A percentile compares a stretch with the other conserved stretches of the same genome.
These are phyloP conservation scores for Agelas oroides DNA, from an alignment of 37 sponge, comb jelly and placozoan species.

Conservation along the genomic window DNA sequence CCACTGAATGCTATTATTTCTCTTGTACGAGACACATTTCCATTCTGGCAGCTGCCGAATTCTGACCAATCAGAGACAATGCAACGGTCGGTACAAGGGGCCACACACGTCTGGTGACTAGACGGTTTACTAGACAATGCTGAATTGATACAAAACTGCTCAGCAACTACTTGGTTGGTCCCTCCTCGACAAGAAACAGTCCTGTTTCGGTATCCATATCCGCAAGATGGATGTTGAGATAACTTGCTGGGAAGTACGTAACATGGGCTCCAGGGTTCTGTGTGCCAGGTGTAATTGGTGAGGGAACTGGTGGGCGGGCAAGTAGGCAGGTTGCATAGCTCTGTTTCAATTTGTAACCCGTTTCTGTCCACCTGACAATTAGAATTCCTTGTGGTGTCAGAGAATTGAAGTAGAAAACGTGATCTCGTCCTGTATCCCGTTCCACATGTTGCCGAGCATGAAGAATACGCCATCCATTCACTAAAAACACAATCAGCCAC, in stretches of 20 bases:
- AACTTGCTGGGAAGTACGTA: neutral
- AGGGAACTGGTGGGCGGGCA: neutral
- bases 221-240: slow-evolving; percentile 35
- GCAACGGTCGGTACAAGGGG: slow-evolving; percentile 5
- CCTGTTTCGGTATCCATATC: slow-evolving; percentile 30
- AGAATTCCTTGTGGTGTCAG: neutral
- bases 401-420: slow-evolving; percentile 26
- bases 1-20: slow-evolving; percentile 1
- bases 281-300: neutral
- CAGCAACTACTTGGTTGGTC: neutral
- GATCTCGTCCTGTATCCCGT: neutral
- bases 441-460: slow-evolving; percentile 4
- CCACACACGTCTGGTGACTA: neutral
- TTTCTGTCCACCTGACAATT: neutral
- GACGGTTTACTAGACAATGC: neutral
- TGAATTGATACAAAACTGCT: neutral
- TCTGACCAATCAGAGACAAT: slow-evolving; percentile 41
- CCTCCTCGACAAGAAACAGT: neutral
- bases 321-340: neutral
- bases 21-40: slow-evolving; percentile 5
- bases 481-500: slow-evolving; percentile 7
- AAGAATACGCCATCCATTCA: slow-evolving; percentile 31
- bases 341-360: slow-evolving; percentile 7
- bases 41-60: neutral
- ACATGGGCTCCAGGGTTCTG: slow-evolving; percentile 13